These are phyloP conservation scores for Erpornis zantholeuca DNA, from an alignment of 2,113 vertebrate genomes.

Conservation along the genomic window DNA sequence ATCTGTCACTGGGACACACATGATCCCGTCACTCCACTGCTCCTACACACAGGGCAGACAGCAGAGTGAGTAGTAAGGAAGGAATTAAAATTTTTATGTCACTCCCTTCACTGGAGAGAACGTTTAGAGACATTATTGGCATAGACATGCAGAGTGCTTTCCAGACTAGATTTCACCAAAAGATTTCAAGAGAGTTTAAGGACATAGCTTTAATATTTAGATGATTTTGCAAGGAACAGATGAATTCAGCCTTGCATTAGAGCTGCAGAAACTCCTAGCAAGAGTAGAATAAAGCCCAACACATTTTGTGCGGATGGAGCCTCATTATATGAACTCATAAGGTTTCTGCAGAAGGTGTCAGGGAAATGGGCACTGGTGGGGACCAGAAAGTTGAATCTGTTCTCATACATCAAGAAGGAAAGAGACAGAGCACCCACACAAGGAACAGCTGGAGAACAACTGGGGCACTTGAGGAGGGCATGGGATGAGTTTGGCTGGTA, in stretches of 20 bases:
- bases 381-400: not conserved
- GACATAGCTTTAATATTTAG: not conserved
- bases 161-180: not conserved
- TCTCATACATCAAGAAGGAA: not conserved
- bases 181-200: not conserved
- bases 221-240: not conserved
- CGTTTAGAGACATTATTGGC: not conserved
- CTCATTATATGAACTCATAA: not conserved
- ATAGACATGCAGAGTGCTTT: not conserved
- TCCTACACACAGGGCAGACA: not conserved
- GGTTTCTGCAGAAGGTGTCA: not conserved
- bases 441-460: not conserved
- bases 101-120: not conserved
- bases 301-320: not conserved
- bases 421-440: not conserved
- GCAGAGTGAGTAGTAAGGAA: constrained; percentile 24
- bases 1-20: not conserved
- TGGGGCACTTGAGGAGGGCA: not conserved
- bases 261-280: not conserved
- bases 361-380: not conserved
- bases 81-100: constrained; percentile 19
- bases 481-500: not conserved
- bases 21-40: not conserved
- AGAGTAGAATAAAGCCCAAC: not conserved
- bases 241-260: not conserved